phyloP scores from a whole-genome alignment of 2,797 vertebrate genomes.

The Ibycter americanus region DNA sequence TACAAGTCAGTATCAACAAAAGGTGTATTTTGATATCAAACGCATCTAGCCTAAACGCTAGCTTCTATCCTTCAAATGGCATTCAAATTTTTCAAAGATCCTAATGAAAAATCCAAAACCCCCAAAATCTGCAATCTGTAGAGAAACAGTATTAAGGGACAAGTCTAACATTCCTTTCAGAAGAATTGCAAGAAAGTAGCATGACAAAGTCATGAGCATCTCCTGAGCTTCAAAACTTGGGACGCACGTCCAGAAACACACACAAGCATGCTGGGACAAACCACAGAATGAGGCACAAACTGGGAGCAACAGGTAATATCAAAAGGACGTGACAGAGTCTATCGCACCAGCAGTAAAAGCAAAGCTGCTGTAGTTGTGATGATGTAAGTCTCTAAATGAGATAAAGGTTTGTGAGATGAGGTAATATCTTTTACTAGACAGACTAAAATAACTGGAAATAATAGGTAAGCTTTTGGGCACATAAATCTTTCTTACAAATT shows the following conservation, averaged over 20 bases:
- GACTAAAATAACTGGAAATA: background rate
- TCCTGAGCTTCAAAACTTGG: background rate
- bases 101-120: background rate
- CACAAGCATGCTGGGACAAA: rapidly evolving
- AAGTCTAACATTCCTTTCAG: background rate
- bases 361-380: background rate
- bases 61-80: rapidly evolving
- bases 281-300: background rate
- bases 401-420: background rate
- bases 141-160: background rate
- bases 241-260: background rate
- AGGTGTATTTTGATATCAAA: background rate
- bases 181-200: background rate
- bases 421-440: background rate
- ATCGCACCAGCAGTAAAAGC: background rate
- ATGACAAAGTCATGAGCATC: background rate
- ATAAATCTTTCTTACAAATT: background rate
- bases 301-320: background rate
- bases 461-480: background rate
- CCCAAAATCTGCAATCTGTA: background rate
- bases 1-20: background rate
- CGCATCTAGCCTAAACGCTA: background rate
- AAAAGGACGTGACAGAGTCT: background rate
- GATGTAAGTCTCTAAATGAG: background rate
- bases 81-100: background rate